phyloP scores from a whole-genome alignment of 2,888 invertebrate species.

The Tachina grossa region DNA sequence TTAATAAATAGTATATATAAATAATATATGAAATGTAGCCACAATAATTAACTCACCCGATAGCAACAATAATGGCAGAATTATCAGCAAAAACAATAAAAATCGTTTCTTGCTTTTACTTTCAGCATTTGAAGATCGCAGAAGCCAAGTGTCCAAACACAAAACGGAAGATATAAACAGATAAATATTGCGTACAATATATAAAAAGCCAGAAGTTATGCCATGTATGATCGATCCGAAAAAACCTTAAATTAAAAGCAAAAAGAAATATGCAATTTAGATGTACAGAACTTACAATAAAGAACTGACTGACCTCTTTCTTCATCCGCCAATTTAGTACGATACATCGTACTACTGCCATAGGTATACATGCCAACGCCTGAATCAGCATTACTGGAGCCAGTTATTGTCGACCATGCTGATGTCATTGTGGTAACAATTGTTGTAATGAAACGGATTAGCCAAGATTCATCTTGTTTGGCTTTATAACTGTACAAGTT shows the following conservation, averaged over 20 bases:
- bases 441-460: constrained; percentile 76
- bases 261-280: not conserved
- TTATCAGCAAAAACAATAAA: constrained; percentile 81
- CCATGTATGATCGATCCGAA: constrained; percentile 74
- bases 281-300: constrained; percentile 3
- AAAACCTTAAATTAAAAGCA: constrained; percentile 73
- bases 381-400: constrained; percentile 35
- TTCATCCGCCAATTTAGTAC: constrained; percentile 73
- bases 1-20: not conserved
- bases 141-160: constrained; percentile 79
- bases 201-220: constrained; percentile 74
- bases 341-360: constrained; percentile 73
- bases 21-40: not conserved
- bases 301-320: constrained; percentile 73
- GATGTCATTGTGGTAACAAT: constrained; percentile 76
- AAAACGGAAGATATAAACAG: constrained; percentile 80
- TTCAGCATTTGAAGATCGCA: constrained; percentile 77
- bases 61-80: constrained; percentile 84
- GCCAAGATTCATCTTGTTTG: constrained; percentile 75
- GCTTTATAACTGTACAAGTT: constrained; percentile 55
- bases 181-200: constrained; percentile 77
- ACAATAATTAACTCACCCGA: constrained; percentile 84
- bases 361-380: constrained; percentile 72
- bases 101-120: constrained; percentile 80
- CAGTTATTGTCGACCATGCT: constrained; percentile 74